These are phyloP conservation scores for Brachyptera risi DNA, from an alignment of 2,888 invertebrate genomes.

Conservation along the genomic window DNA sequence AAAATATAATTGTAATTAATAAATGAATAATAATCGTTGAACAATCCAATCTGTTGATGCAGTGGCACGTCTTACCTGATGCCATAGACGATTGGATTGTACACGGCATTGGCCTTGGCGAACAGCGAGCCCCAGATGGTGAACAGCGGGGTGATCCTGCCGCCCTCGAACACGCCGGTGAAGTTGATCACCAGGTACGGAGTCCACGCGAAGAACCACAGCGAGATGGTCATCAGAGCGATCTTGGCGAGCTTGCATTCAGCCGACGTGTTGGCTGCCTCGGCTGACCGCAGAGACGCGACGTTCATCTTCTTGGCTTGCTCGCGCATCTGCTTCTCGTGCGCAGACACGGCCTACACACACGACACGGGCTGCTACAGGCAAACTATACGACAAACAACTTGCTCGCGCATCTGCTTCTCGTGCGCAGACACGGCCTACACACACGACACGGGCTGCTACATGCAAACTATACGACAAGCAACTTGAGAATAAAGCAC, in stretches of 20 bases:
- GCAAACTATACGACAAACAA: no score
- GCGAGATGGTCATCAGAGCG: conserved; percentile 81
- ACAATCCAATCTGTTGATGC: no score
- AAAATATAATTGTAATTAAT: no score
- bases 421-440: conserved; percentile 83
- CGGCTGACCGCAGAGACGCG: conserved; percentile 75
- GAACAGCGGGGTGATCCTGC: conserved; percentile 69
- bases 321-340: conserved; percentile 82
- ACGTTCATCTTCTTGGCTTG: conserved; percentile 95
- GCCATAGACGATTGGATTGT: conserved; percentile 88
- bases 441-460: no score
- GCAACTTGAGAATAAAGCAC: no score
- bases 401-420: conserved; percentile 82
- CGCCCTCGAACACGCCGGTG: conserved; percentile 71
- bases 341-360: conserved; percentile 79
- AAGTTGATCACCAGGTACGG: conserved; percentile 82
- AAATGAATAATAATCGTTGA: no score
- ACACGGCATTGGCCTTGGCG: conserved; percentile 86
- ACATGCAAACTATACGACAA: no score
- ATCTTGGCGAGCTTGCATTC: conserved; percentile 87
- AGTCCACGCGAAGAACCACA: conserved; percentile 93
- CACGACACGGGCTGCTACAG: no score
- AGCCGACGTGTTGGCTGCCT: conserved; percentile 72
- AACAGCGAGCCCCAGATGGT: conserved; percentile 89
- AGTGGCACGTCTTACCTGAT: conserved; percentile 81